A percentile compares a stretch with the other conserved stretches of the same genome.
Evolutionary conservation across 2,797 vertebrate species (phyloP).

Genomic region (Stomatorhinus walkeri): DNA sequence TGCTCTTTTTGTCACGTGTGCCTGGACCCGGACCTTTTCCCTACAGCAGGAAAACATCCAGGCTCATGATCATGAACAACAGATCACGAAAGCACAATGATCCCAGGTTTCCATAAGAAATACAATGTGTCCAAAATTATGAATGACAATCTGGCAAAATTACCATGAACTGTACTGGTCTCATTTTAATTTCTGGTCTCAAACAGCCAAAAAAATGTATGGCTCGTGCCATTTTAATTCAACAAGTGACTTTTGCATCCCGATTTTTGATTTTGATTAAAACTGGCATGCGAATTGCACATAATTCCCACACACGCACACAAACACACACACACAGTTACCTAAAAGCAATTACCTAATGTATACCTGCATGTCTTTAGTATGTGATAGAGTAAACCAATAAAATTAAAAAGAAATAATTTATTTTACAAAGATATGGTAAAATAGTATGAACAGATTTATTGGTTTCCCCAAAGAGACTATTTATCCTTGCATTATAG

Average conservation of each 20-base stretch:
- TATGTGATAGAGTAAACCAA: neutral
- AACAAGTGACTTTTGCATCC: neutral
- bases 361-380: neutral
- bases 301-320: neutral
- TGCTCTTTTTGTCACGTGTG: conserved; percentile 69
- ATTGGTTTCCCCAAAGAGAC: neutral
- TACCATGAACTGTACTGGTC: neutral
- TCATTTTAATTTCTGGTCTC: neutral
- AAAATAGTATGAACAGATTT: neutral
- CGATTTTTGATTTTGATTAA: neutral
- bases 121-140: neutral
- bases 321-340: neutral
- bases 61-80: no score
- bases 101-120: neutral
- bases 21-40: conserved; percentile 26
- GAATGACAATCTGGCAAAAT: neutral
- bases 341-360: neutral
- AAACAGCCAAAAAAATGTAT: neutral
- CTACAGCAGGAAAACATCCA: conserved; percentile 25
- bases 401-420: neutral
- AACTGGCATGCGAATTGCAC: neutral
- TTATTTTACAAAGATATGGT: neutral
- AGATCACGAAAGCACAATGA: neutral
- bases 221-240: neutral
- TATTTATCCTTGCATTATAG: neutral